Evolutionary conservation across 1,140 invertebrate species (phyloP).

Genomic region (Neocloeon triangulifer): DNA sequence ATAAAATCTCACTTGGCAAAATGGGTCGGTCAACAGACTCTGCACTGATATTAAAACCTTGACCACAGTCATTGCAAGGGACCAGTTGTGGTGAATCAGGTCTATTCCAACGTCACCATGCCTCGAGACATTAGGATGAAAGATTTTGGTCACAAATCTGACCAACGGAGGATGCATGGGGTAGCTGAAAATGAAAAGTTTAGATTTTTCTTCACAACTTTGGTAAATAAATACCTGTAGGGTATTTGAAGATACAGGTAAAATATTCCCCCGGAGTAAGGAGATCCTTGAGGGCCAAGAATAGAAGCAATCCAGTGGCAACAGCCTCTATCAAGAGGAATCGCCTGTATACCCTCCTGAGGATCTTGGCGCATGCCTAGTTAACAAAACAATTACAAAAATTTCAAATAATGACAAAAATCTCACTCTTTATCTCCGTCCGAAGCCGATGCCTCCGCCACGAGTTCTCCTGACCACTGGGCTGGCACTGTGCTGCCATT

Average conservation of each 20-base stretch:
- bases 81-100: constrained; percentile 91
- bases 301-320: constrained; percentile 85
- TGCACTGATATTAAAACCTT: constrained; percentile 79
- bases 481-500: constrained; percentile 36
- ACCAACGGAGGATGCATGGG: constrained; percentile 79
- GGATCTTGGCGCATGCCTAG: constrained; percentile 52
- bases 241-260: constrained; percentile 79
- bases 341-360: constrained; percentile 72
- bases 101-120: constrained; percentile 93
- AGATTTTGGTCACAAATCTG: constrained; percentile 69
- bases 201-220: no score
- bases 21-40: constrained; percentile 81
- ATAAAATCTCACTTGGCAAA: constrained; percentile 29
- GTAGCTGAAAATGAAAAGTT: no score
- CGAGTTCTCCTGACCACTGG: constrained; percentile 37
- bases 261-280: constrained; percentile 86
- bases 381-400: no score
- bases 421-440: constrained; percentile 42
- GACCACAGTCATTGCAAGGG: constrained; percentile 70
- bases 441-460: constrained; percentile 49
- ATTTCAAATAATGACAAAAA: not conserved
- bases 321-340: constrained; percentile 55
- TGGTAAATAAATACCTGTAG: no score
- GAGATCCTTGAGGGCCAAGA: constrained; percentile 66
- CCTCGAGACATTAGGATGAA: constrained; percentile 85